These are phyloP conservation scores for Drosophila leontia DNA, from an alignment of 1,140 invertebrate genomes.

Conservation along the genomic window DNA sequence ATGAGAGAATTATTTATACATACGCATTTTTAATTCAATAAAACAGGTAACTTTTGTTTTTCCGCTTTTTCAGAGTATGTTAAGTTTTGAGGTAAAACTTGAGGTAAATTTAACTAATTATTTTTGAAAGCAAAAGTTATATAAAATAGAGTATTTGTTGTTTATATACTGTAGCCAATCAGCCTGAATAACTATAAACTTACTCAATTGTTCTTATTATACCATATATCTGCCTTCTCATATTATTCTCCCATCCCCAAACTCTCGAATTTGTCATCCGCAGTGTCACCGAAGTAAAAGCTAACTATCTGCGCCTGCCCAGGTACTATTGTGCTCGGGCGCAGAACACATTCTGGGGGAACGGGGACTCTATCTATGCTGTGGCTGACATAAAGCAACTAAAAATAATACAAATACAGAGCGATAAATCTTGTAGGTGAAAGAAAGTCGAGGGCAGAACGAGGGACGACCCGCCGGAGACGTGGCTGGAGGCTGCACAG, in stretches of 20 bases:
- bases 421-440: conserved; percentile 84
- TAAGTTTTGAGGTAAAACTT: too few species aligned
- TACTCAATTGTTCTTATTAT: not conserved
- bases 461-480: conserved; percentile 27
- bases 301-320: conserved; percentile 40
- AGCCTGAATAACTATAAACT: too few species aligned
- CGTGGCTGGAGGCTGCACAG: conserved; percentile 35
- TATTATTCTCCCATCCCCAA: conserved; percentile 1
- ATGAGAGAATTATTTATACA: not conserved
- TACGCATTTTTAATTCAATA: not conserved
- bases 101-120: too few species aligned
- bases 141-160: accelerated
- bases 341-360: conserved; percentile 7
- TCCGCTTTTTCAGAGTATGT: not conserved
- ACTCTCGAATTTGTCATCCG: conserved; percentile 26
- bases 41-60: not conserved
- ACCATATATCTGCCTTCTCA: not conserved
- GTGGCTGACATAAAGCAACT: conserved; percentile 75
- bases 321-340: conserved; percentile 28
- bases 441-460: conserved; percentile 59
- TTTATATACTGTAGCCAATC: not conserved
- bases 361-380: conserved; percentile 48
- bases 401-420: conserved; percentile 84
- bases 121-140: too few species aligned
- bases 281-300: conserved; percentile 29